Conservation (phyloP, 1,140 invertebrate genomes). For the Hylaeus anthracinus region DNA sequence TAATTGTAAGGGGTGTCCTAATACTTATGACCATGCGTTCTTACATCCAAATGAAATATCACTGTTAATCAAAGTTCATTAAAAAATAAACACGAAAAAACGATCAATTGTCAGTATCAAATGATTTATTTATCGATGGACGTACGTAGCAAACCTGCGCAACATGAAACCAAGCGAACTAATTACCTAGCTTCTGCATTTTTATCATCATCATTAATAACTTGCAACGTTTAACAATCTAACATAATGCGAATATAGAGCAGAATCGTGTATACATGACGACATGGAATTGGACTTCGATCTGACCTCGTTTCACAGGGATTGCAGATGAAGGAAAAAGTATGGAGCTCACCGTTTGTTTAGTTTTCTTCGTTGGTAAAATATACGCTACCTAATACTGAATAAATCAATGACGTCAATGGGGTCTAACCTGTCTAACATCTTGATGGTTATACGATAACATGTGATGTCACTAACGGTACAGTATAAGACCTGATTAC, state of each 20-base stretch:
- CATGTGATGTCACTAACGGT: constrained; percentile 24
- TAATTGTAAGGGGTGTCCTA: no score
- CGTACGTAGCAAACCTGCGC: neutral
- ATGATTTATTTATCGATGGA: neutral
- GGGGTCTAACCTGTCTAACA: constrained; percentile 4
- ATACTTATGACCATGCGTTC: no score
- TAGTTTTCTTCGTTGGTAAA: constrained; percentile 31
- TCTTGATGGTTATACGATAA: constrained; percentile 1
- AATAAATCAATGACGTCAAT: constrained; percentile 33
- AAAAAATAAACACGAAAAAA: no score
- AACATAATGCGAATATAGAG: neutral
- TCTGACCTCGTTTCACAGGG: constrained; percentile 16
- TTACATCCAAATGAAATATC: no score
- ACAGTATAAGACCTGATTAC: constrained; percentile 13
- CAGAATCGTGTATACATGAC: neutral
- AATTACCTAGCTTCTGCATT: neutral
- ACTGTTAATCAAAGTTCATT: no score
- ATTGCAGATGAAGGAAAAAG: constrained; percentile 15
- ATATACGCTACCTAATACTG: constrained; percentile 9
- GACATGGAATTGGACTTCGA: constrained; percentile 13
- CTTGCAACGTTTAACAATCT: neutral
- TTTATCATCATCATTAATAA: neutral
- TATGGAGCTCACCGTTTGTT: neutral
- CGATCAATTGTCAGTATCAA: no score
- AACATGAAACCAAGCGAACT: neutral